Evolutionary conservation across 2,113 vertebrate genomes (phyloP).

Genomic region (Malurus elegans): DNA sequence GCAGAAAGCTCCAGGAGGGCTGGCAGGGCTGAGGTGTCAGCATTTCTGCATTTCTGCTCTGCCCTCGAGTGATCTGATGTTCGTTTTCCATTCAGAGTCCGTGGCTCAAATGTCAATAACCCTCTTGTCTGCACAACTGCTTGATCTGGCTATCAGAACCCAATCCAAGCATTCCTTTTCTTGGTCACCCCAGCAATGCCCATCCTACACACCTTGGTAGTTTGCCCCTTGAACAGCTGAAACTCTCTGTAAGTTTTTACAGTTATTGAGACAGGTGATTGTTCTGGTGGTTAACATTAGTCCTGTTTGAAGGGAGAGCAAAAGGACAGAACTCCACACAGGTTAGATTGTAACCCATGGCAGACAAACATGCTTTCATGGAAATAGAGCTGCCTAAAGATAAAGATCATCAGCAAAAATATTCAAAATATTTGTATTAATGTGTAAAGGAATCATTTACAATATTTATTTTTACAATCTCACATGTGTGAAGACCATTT

Average conservation of each 20-base stretch:
- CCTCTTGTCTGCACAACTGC: not conserved
- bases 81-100: not conserved
- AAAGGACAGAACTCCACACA: not conserved
- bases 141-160: not conserved
- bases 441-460: not conserved
- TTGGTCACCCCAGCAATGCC: not conserved
- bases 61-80: not conserved
- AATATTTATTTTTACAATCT: not conserved
- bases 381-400: not conserved
- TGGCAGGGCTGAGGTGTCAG: not conserved
- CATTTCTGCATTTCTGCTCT: not conserved
- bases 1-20: not conserved
- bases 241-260: rapidly evolving
- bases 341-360: not conserved
- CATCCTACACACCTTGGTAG: not conserved
- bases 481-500: not conserved
- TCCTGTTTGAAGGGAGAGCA: not conserved
- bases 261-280: too few species aligned
- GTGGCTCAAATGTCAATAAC: not conserved
- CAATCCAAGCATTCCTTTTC: not conserved
- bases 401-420: not conserved
- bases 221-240: not conserved
- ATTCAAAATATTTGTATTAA: not conserved
- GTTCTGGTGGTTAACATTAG: not conserved
- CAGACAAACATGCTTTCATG: not conserved